phyloP scores from a whole-genome alignment of 2,797 vertebrate species.

The Mus minutoides region DNA sequence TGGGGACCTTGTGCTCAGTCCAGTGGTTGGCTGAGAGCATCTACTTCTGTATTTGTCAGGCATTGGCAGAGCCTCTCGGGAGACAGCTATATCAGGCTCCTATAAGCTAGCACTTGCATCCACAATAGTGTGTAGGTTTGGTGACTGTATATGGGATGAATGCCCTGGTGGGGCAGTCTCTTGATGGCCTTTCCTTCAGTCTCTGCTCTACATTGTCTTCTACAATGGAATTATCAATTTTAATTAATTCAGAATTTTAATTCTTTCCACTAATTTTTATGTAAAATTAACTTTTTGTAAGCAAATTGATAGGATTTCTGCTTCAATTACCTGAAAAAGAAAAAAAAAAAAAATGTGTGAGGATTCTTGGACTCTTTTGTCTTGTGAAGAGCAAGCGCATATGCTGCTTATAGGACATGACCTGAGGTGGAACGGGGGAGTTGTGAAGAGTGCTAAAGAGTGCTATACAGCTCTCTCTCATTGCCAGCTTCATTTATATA shows the following conservation, averaged over 20 bases:
- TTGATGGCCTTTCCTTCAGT: no score
- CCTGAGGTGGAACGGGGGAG: not conserved
- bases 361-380: not conserved
- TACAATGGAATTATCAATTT: not conserved
- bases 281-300: not conserved
- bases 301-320: not conserved
- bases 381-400: not conserved
- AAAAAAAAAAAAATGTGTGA: not conserved
- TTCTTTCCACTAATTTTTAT: not conserved
- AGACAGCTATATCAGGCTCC: no score
- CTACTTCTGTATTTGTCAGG: no score
- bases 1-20: no score
- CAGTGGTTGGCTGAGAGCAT: no score
- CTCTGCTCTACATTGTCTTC: not conserved
- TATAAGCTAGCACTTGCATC: no score
- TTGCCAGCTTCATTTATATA: not conserved
- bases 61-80: no score
- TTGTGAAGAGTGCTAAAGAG: fast-evolving
- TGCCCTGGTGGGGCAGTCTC: no score
- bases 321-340: not conserved
- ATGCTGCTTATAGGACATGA: not conserved
- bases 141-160: no score
- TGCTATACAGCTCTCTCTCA: not conserved
- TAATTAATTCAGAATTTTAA: not conserved
- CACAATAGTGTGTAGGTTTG: no score